Evolutionary conservation across 1,140 invertebrate genomes (phyloP).

Genomic region (Nylanderia fulva): DNA sequence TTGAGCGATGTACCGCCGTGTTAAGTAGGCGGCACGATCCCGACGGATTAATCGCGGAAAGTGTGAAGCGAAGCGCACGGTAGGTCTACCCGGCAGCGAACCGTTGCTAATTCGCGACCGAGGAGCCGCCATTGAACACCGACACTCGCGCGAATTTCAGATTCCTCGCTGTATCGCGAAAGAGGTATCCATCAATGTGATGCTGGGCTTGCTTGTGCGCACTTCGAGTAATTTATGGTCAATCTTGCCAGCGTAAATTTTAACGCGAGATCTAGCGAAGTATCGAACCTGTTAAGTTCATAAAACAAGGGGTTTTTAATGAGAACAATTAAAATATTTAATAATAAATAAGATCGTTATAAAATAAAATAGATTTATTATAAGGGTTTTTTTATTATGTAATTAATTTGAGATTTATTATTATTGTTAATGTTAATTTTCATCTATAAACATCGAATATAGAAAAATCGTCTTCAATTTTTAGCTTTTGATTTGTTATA

Average conservation of each 20-base stretch:
- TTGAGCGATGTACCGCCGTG: slow-evolving; percentile 71
- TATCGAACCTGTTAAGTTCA: neutral
- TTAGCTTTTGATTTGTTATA: too few species aligned
- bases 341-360: too few species aligned
- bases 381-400: too few species aligned
- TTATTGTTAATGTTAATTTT: too few species aligned
- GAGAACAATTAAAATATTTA: too few species aligned
- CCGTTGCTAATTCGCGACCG: slow-evolving; percentile 70
- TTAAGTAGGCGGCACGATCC: slow-evolving; percentile 75
- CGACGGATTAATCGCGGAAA: slow-evolving; percentile 80
- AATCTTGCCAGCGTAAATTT: slow-evolving; percentile 26
- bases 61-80: slow-evolving; percentile 73
- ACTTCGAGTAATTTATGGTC: slow-evolving; percentile 24
- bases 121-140: slow-evolving; percentile 35
- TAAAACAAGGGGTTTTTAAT: too few species aligned
- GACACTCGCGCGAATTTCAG: slow-evolving; percentile 54
- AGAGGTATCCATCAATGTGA: slow-evolving; percentile 31
- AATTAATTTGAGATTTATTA: too few species aligned
- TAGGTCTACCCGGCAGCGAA: slow-evolving; percentile 67
- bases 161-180: slow-evolving; percentile 33
- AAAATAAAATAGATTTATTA: too few species aligned
- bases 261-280: slow-evolving; percentile 1
- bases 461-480: too few species aligned
- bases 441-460: too few species aligned
- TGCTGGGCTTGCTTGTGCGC: neutral